Percentiles rank a stretch among this genome's conserved stretches.
Conservation (phyloP, 2,888 invertebrate species). For the Pollenia amentaria region DNA sequence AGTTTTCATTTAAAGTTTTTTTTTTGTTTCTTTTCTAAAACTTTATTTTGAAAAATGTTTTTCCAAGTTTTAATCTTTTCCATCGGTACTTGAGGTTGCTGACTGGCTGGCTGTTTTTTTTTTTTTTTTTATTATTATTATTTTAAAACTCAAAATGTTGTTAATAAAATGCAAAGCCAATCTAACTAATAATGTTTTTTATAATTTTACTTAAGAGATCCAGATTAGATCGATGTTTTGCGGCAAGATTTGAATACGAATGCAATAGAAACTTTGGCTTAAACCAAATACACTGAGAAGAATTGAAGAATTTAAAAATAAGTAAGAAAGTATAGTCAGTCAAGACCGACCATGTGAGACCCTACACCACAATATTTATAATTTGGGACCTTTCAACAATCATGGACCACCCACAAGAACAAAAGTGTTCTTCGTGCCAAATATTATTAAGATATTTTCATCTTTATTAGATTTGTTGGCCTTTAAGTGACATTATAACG, state of each 20-base stretch:
- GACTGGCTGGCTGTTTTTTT: neutral
- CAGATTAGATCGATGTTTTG: slow-evolving; percentile 53
- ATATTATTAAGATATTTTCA: too few relatives aligned
- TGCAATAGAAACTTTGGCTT: slow-evolving; percentile 1
- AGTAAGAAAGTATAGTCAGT: too few relatives aligned
- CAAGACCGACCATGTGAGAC: too few relatives aligned
- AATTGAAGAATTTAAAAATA: too few relatives aligned
- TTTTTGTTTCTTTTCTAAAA: neutral
- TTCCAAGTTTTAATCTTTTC: slow-evolving; percentile 39
- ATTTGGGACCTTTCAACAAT: too few relatives aligned
- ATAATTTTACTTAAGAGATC: slow-evolving; percentile 24
- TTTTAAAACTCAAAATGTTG: neutral
- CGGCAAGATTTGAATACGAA: slow-evolving; percentile 4
- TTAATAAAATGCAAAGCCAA: slow-evolving; percentile 25
- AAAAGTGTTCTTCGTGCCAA: too few relatives aligned
- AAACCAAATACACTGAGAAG: neutral
- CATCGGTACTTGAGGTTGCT: slow-evolving; percentile 41
- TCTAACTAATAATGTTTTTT: slow-evolving; percentile 30
- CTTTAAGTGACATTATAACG: too few relatives aligned
- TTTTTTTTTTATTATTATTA: slow-evolving; percentile 8
- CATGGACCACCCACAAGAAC: too few relatives aligned
- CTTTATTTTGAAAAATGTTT: slow-evolving; percentile 46
- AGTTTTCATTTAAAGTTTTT: slow-evolving; percentile 10
- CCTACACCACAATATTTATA: too few relatives aligned
- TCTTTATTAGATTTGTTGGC: too few relatives aligned